Base-by-base conservation (phyloP, 2,888 invertebrate genomes). In the Matsumyia berberina region DNA sequence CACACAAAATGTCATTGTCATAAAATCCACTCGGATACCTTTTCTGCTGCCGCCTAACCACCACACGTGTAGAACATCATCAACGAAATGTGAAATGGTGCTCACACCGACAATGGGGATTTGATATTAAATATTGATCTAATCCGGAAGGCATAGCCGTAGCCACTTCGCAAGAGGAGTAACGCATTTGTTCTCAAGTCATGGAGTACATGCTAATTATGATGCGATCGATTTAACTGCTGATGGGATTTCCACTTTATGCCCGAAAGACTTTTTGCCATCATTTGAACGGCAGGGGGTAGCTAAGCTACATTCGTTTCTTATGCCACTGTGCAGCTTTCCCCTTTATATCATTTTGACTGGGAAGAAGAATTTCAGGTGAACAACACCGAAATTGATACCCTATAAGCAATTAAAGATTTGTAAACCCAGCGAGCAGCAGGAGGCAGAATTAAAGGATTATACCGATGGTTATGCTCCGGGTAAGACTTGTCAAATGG, bases 91-190 rank as follows among this genome's bases (percentile, higher is more conserved):
- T 78, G 78, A 83, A 83, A 64, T 73, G 69, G 55, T 64, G 42
- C 73, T 64, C 51, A 60, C 49, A 62, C 44, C 62, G 83, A 67
- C 78, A 73, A 69, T 73, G 57, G 69, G 62, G 72, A 69, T 78
- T 74, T 73, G 57, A 78, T 78, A 83, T 83, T 64, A 83, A 83
- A 78, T 83, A 69, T 83, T 79, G 73, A 83, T 83, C 73, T 79
- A 79, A 83, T 83, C 78, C 78, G 57, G 29, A 46, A 78, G 69
- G 67, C 73, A 62, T 57, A 57, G 60, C 35, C 72, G n/a, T 19
- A 53, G 67, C 33, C 66, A 60, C 19, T 66, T 35, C 11, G 9
- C 55, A 37, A 35, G 31, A 12, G 44, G 31, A 15, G 31, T 39
- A 37, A 53, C 77, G 31, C 60, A 49, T 62, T 73, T 35, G 55